Percentiles rank a stretch among this genome's conserved stretches.
Conservation (phyloP, 2,888 invertebrate genomes). For the Zaprionus lineosus region DNA sequence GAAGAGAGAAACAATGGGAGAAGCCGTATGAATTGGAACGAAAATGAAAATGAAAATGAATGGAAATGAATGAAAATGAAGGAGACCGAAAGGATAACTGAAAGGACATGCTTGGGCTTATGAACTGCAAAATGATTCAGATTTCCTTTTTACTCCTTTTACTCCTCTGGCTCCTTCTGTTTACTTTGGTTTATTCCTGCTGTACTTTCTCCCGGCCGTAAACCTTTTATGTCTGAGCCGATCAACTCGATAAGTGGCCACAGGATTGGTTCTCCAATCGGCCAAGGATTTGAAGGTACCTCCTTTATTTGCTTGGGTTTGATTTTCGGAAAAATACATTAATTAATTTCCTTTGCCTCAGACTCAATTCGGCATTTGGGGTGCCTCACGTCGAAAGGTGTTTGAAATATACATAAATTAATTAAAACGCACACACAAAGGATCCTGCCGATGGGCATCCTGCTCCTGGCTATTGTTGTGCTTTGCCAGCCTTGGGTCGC, state of each 20-base stretch:
- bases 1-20: background rate
- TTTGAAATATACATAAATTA: slow-evolving; percentile 70
- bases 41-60: slow-evolving; percentile 22
- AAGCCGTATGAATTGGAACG: too few relatives aligned
- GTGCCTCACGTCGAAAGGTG: slow-evolving; percentile 52
- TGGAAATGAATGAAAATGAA: too few relatives aligned
- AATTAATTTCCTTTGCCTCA: slow-evolving; percentile 43
- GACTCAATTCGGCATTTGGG: slow-evolving; percentile 33
- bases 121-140: too few relatives aligned
- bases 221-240: too few relatives aligned
- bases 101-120: too few relatives aligned
- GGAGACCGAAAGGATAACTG: too few relatives aligned
- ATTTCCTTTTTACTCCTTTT: too few relatives aligned
- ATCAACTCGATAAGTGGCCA: too few relatives aligned
- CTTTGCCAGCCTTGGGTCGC: slow-evolving; percentile 30
- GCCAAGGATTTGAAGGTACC: slow-evolving; percentile 5
- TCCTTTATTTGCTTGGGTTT: slow-evolving; percentile 24
- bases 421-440: slow-evolving; percentile 67
- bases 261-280: slow-evolving; percentile 11
- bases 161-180: too few relatives aligned
- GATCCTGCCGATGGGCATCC: slow-evolving; percentile 30
- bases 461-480: slow-evolving; percentile 37
- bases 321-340: slow-evolving; percentile 20
- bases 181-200: too few relatives aligned
- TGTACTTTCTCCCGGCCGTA: too few relatives aligned